Conservation (phyloP, 2,113 vertebrate genomes). For the Xiphias gladius region DNA sequence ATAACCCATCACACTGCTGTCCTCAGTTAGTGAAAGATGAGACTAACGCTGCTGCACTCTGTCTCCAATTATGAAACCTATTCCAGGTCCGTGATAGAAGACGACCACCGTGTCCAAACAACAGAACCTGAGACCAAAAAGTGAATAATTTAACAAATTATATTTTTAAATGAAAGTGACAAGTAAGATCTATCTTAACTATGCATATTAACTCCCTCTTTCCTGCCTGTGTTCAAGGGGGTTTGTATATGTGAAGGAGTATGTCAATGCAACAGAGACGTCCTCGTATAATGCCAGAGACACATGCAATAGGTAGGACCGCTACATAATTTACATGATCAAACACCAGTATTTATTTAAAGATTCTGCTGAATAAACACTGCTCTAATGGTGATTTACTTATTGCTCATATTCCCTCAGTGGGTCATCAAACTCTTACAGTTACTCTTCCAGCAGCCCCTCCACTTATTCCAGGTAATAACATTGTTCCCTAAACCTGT, state of each 20-base stretch:
- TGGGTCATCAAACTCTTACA: slow-evolving; percentile 65
- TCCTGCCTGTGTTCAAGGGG: slow-evolving; percentile 72
- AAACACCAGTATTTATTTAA: slow-evolving; percentile 4
- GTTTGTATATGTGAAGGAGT: slow-evolving; percentile 90
- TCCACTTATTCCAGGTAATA: slow-evolving; percentile 73
- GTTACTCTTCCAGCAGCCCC: slow-evolving; percentile 82
- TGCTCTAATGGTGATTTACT: not conserved
- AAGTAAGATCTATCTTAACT: not conserved
- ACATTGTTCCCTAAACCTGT: not conserved
- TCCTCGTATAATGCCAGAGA: slow-evolving; percentile 69
- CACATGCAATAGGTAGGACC: slow-evolving; percentile 72
- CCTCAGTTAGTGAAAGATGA: slow-evolving; percentile 43
- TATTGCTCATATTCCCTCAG: slow-evolving; percentile 37
- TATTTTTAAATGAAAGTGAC: slow-evolving; percentile 17
- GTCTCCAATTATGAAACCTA: slow-evolving; percentile 55
- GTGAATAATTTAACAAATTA: slow-evolving; percentile 62
- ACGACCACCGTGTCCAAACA: slow-evolving; percentile 37
- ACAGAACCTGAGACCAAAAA: slow-evolving; percentile 79
- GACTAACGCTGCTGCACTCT: slow-evolving; percentile 38
- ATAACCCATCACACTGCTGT: slow-evolving; percentile 37
- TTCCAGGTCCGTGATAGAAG: slow-evolving; percentile 48
- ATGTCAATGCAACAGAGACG: slow-evolving; percentile 80
- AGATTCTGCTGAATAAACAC: not conserved
- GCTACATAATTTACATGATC: not conserved
- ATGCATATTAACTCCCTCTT: not conserved